Evolutionary conservation across 2,113 vertebrate species (phyloP), one percentile per base, ranked within the genome.

Genomic region (Hippocampus zosterae): DNA sequence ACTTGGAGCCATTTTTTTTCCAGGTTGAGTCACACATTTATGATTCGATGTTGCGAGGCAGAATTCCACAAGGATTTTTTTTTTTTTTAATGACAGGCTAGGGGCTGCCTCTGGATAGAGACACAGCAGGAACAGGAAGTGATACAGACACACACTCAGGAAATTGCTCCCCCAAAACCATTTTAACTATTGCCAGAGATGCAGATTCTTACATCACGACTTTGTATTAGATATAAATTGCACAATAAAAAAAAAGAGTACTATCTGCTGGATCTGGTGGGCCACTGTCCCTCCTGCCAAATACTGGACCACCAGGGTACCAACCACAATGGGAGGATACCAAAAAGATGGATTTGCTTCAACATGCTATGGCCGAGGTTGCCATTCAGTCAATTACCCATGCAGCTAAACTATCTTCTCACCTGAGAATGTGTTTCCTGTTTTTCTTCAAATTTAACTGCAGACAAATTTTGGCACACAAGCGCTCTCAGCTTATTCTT

Each of bases 101-200:
- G 7, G 57, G 16, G 27, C 57, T 57, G 56, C 56, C 25, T 25
- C 2, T 57, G 56, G 23, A 15, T 25, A 27, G 11, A 57, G 56
- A 57, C 18, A 16, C 15, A 27, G 56, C 56, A 29, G 13, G 56
- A 33, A 60, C 29, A 60, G 57, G 57, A 60, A 33, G 57, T 60
- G 4, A 60, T 33, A 33, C 57, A 60, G 57, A 60, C 57, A 60
- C 56, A 59, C 27, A 60, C 57, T 60, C 29, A 33, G 57, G 57
- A 60, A 37, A 60, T 60, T 33, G 15, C 16, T 33, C 27, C 27
- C 27, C 13, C 1, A 59, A 29, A 16, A 59, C 29, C 15, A 29
- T 18, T 29, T 16, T 16, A 29, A 60, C 15, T 33, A 60, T 16
- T 8, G 57, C 27, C 57, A 60, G 21, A 55, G 21, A 55, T 55